Conservation (phyloP, 2,113 vertebrate species). For the Meleagris gallopavo region DNA sequence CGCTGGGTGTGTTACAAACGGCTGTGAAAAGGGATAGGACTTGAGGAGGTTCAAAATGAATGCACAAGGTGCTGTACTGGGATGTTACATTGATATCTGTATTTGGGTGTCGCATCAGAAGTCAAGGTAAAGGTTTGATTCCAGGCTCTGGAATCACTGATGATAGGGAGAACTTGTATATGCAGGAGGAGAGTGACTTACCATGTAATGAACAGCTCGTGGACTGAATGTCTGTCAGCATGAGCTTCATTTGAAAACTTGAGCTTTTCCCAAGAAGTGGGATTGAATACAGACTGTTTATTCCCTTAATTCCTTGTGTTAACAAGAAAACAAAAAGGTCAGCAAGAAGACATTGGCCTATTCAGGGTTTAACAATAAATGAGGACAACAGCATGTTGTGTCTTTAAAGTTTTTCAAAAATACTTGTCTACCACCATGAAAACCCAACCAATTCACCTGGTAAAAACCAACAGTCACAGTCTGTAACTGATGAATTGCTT, state of each 20-base stretch:
- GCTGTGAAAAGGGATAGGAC: not conserved
- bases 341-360: not conserved
- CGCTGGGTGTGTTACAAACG: not conserved
- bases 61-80: not conserved
- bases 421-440: not conserved
- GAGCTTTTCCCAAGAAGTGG: not conserved
- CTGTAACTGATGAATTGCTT: not conserved
- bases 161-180: not conserved
- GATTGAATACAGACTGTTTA: not conserved
- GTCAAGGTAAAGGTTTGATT: conserved; percentile 2
- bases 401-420: not conserved
- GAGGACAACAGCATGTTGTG: not conserved
- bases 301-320: not conserved
- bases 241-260: not conserved
- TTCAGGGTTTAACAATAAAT: not conserved
- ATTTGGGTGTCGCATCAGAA: not conserved
- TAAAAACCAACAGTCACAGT: not conserved
- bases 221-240: not conserved
- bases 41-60: not conserved
- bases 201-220: too few relatives aligned
- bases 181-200: not conserved
- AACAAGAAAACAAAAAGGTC: not conserved
- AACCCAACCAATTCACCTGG: not conserved
- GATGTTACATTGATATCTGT: not conserved
- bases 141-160: not conserved